Conservation (phyloP, 2,797 vertebrate species). For the Chiroxiphia lanceolata region DNA sequence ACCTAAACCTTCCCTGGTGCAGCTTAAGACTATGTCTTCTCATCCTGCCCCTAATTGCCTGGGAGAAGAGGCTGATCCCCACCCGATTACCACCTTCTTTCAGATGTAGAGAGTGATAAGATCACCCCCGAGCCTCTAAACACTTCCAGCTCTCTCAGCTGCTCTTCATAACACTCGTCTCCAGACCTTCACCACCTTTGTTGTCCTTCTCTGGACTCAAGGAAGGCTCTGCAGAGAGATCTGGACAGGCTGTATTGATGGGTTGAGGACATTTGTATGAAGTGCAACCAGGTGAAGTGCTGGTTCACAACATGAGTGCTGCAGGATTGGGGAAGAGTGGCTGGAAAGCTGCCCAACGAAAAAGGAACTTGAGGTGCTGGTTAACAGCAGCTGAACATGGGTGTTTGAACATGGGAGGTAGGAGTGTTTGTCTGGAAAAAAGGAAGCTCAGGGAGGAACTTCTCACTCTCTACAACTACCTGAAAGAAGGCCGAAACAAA, state of each 20-base stretch:
- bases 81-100: not conserved
- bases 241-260: rapidly evolving
- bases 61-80: not conserved
- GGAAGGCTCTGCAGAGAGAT: not conserved
- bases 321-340: not conserved
- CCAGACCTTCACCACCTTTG: not conserved
- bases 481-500: rapidly evolving
- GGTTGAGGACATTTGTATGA: rapidly evolving
- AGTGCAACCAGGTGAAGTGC: not conserved
- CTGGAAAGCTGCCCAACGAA: not conserved
- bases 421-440: rapidly evolving
- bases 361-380: not conserved
- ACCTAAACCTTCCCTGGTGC: not conserved
- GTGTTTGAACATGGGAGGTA: not conserved
- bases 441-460: not conserved
- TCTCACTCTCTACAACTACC: rapidly evolving
- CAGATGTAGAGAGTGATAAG: not conserved
- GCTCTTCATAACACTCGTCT: not conserved
- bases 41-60: not conserved
- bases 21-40: not conserved
- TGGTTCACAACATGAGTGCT: not conserved
- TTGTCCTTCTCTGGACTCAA: not conserved
- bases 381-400: not conserved
- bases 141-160: not conserved
- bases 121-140: not conserved